Conservation (phyloP, 2,797 vertebrate genomes). For the Halcyon chelicuti region DNA sequence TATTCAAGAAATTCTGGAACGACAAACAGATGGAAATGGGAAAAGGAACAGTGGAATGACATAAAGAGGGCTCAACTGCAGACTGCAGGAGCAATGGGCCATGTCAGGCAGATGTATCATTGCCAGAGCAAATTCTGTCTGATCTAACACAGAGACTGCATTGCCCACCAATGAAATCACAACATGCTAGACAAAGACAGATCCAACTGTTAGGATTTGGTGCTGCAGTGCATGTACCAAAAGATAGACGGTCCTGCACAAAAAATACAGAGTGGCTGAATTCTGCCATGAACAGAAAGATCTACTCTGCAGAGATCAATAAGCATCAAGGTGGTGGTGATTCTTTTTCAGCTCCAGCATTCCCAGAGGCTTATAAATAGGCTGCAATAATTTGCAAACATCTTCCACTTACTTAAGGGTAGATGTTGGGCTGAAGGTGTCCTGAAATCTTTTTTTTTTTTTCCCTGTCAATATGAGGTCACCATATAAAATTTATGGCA, state of each 20-base stretch:
- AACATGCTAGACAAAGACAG: neutral
- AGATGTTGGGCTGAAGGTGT: neutral
- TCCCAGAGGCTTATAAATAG: neutral
- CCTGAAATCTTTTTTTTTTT: neutral
- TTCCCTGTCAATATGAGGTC: neutral
- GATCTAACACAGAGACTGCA: neutral
- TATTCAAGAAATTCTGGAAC: neutral
- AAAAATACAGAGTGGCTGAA: neutral
- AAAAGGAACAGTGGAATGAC: neutral
- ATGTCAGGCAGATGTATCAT: neutral
- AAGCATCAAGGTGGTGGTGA: neutral
- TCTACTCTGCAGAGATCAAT: neutral
- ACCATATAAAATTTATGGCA: neutral
- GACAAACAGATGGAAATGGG: constrained; percentile 31
- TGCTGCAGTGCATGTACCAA: neutral
- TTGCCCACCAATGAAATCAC: neutral
- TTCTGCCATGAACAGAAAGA: neutral
- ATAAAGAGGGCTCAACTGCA: neutral
- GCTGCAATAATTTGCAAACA: neutral
- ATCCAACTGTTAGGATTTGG: neutral
- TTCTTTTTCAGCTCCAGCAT: neutral
- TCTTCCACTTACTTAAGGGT: neutral
- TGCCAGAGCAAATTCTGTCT: constrained; percentile 10
- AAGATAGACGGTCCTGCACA: neutral
- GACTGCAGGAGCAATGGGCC: constrained; percentile 2